Evolutionary conservation across 2,888 invertebrate genomes (phyloP).

Genomic region (Hypomecis atomaria): DNA sequence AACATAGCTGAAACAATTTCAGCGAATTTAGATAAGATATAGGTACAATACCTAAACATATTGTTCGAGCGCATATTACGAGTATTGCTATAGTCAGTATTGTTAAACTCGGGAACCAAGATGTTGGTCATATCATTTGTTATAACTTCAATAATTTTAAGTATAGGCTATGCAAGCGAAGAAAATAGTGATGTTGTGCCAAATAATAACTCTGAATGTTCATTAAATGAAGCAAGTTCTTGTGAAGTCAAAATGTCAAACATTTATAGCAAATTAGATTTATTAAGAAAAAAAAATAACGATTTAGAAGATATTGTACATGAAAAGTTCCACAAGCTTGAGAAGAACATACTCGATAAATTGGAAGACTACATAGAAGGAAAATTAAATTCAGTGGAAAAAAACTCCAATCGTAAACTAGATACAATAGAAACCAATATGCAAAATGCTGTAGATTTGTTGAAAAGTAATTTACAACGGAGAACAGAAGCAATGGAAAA

Average conservation of each 20-base stretch:
- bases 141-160: not conserved
- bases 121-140: not conserved
- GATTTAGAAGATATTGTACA: not conserved
- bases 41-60: too few relatives aligned
- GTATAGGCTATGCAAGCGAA: constrained; percentile 1
- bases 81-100: not conserved
- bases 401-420: not conserved
- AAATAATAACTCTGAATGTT: not conserved
- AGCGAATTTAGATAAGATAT: too few relatives aligned
- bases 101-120: too few relatives aligned
- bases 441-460: too few relatives aligned
- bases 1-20: too few relatives aligned
- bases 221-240: not conserved
- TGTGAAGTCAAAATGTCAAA: constrained; percentile 2
- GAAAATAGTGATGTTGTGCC: not conserved
- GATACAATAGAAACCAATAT: not conserved
- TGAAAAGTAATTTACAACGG: too few relatives aligned
- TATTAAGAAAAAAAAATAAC: not conserved
- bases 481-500: not conserved
- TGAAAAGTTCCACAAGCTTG: not conserved
- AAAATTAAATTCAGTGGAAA: not conserved
- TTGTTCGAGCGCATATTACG: too few relatives aligned
- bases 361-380: not conserved
- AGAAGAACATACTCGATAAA: not conserved
- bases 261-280: not conserved